Evolutionary conservation across 2,888 invertebrate species (phyloP).

Genomic region (Athalia cordata): DNA sequence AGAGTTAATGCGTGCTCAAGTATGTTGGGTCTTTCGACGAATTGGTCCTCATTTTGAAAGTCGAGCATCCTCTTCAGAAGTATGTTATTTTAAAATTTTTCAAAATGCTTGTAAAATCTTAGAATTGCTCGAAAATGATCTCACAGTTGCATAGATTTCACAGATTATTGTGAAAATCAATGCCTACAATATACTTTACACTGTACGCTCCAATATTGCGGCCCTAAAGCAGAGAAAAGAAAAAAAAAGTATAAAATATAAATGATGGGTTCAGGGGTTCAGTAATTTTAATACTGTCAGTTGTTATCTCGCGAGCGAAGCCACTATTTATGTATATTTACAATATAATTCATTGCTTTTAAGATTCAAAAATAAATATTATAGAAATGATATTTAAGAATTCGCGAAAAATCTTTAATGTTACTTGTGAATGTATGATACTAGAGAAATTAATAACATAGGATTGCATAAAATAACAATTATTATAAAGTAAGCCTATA

Average conservation of each 20-base stretch:
- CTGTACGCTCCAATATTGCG: slow-evolving; percentile 36
- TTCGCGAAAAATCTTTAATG: slow-evolving; percentile 53
- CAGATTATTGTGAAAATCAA: slow-evolving; percentile 36
- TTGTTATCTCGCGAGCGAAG: slow-evolving; percentile 38
- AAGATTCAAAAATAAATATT: slow-evolving; percentile 46
- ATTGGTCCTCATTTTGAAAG: background rate
- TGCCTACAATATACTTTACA: slow-evolving; percentile 28
- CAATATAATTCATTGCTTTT: slow-evolving; percentile 43
- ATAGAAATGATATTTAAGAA: slow-evolving; percentile 47
- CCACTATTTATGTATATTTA: slow-evolving; percentile 45
- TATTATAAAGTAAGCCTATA: slow-evolving; percentile 44
- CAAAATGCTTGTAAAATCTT: slow-evolving; percentile 35
- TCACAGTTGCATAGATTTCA: slow-evolving; percentile 43
- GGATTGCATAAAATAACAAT: slow-evolving; percentile 45
- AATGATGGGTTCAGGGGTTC: slow-evolving; percentile 37
- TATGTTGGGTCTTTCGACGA: slow-evolving; percentile 14
- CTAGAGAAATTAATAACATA: slow-evolving; percentile 61
- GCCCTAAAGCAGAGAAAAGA: slow-evolving; percentile 8
- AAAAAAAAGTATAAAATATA: slow-evolving; percentile 16
- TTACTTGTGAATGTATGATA: slow-evolving; percentile 68
- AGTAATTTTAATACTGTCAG: slow-evolving; percentile 40
- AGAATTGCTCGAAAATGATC: slow-evolving; percentile 42
- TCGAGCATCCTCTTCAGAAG: slow-evolving; percentile 43
- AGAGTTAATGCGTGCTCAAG: slow-evolving; percentile 16
- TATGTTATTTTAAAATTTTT: slow-evolving; percentile 23